Percentiles rank a stretch among this genome's conserved stretches.
phyloP scores from a whole-genome alignment of 2,797 vertebrate species.

The Clarias fuscus region DNA sequence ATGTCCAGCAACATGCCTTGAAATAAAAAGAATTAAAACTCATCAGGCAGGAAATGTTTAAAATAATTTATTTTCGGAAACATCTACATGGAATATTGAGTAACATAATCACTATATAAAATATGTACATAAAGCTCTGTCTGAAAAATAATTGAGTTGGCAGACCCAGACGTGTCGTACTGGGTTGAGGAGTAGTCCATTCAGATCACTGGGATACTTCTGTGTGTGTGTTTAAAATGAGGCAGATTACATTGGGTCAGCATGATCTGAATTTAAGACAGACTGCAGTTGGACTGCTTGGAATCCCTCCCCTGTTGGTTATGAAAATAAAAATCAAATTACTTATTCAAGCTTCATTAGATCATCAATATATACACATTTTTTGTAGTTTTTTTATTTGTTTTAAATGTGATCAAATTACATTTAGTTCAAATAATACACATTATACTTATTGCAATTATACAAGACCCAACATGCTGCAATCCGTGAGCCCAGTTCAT shows the following conservation, averaged over 20 bases:
- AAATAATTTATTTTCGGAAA: constrained; percentile 80
- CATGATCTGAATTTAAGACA: constrained; percentile 67
- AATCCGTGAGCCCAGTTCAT: constrained; percentile 30
- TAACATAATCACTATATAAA: constrained; percentile 74
- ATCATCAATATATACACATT: not conserved
- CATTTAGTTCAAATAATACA: too few species aligned
- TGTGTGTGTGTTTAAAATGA: constrained; percentile 40
- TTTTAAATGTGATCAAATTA: not conserved
- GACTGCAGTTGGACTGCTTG: constrained; percentile 74
- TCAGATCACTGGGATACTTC: constrained; percentile 49
- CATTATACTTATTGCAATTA: not conserved
- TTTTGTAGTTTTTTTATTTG: not conserved
- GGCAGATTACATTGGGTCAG: constrained; percentile 23
- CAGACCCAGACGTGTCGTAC: constrained; percentile 42
- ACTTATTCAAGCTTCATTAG: not conserved
- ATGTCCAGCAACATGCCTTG: not conserved
- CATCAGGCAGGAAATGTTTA: constrained; percentile 50
- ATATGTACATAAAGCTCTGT: constrained; percentile 74
- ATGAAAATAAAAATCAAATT: not conserved
- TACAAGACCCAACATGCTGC: not conserved
- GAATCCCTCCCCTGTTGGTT: constrained; percentile 68
- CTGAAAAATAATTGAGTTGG: constrained; percentile 64
- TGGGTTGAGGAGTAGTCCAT: constrained; percentile 41
- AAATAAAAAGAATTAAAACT: not conserved
- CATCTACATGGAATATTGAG: constrained; percentile 66